Percentiles rank a stretch among this genome's conserved stretches.
Evolutionary conservation across 2,797 vertebrate species (phyloP).

Genomic region (Philypnodon macrostomus): DNA sequence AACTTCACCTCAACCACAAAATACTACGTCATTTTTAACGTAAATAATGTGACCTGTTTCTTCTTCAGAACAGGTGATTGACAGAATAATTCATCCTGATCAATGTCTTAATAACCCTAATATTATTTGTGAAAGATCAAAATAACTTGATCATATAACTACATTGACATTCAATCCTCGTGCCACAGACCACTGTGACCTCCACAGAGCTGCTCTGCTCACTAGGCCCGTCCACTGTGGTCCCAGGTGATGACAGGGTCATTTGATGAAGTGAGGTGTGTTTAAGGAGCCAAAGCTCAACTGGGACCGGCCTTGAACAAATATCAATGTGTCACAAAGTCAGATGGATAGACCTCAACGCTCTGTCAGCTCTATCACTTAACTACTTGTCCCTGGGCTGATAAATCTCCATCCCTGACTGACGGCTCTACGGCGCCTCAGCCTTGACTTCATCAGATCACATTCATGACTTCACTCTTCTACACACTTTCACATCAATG

Average conservation of each 20-base stretch:
- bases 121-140: not conserved
- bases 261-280: conserved; percentile 33
- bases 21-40: too few relatives aligned
- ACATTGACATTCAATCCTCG: not conserved
- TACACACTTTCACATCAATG: conserved; percentile 49
- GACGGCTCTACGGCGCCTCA: conserved; percentile 18
- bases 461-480: conserved; percentile 23
- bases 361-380: conserved; percentile 48
- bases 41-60: too few relatives aligned
- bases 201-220: too few relatives aligned
- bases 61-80: too few relatives aligned
- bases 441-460: conserved; percentile 39
- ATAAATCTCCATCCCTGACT: conserved; percentile 50
- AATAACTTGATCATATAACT: not conserved
- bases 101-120: too few relatives aligned
- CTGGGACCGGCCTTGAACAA: conserved; percentile 41
- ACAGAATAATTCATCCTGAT: not conserved
- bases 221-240: conserved; percentile 14
- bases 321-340: conserved; percentile 45
- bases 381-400: conserved; percentile 36
- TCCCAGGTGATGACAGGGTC: conserved; percentile 24
- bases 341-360: conserved; percentile 41
- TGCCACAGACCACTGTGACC: not conserved
- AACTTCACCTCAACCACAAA: too few relatives aligned
- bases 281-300: conserved; percentile 25